Evolutionary conservation across 2,888 invertebrate genomes (phyloP), one percentile per base, ranked within the genome.

Genomic region (Tenthredo mesomela): DNA sequence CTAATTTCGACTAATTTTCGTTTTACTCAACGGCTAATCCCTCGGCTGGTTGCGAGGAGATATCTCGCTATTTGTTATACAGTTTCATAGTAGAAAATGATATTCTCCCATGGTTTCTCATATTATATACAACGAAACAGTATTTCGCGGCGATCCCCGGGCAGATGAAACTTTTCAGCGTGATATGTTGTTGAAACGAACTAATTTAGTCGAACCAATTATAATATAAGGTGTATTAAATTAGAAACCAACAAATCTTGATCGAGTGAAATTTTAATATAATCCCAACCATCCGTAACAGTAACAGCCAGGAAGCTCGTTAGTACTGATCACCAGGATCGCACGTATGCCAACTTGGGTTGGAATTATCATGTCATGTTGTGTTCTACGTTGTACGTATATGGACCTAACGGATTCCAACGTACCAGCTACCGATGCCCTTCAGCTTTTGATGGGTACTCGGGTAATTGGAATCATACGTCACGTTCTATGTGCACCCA

Each of bases 11-110:
- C 80, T 80, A 80, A 80, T 80, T 80, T 80, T 58, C 80, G 61
- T 61, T 80, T 80, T 21, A 80, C 61, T 80, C 80, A 61, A 25
- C 58, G 40, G 80, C 80, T 80, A 80, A 80, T 80, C 80, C 61
- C 61, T 18, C 10, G 80, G 37, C 37, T 73, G 47, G 80, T 3
- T 40, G 21, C 61, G 12, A 61, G 37, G 37, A 61, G 61, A 77
- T 58, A 80, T 80, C 58, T 61, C 29, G 50, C 77, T 21, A 7
- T 15, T 21, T 58, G 50, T 33, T 37, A 33, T n/a, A 1, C 37
- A n/a, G 21, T 37, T 7, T 25, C 29, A 6, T 6, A 54, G n/a
- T 7, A 6, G 18, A 54, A n/a, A n/a, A n/a, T n/a, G 54, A 54
- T 54, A n/a, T 54, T 50, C n/a, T n/a, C 37, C 37, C 7, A n/a